Conservation (phyloP, 1,140 invertebrate species). For the Proales similis region DNA sequence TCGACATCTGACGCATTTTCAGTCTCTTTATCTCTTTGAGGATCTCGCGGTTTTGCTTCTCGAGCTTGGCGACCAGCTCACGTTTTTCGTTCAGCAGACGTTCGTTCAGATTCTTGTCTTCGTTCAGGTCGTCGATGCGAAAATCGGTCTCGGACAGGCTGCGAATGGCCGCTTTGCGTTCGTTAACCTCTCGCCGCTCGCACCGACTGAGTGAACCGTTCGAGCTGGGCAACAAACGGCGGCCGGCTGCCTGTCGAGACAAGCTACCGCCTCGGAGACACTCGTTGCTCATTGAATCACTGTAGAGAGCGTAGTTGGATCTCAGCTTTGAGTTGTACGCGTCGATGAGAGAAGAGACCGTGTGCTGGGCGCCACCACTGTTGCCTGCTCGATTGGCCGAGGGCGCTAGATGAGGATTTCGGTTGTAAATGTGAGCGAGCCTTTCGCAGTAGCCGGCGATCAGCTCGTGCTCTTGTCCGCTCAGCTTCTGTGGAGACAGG, state of each 20-base stretch:
- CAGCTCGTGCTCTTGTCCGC: no score
- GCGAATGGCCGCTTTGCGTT: slow-evolving; percentile 42
- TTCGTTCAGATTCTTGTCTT: slow-evolving; percentile 65
- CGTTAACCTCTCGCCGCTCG: no score
- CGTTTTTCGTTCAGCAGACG: slow-evolving; percentile 77
- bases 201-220: not conserved
- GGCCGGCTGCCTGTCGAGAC: no score
- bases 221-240: no score
- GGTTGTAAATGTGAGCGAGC: slow-evolving; percentile 18
- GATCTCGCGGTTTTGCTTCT: slow-evolving; percentile 89
- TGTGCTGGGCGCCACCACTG: not conserved
- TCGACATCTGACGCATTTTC: slow-evolving; percentile 59
- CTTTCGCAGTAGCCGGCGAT: slow-evolving; percentile 8
- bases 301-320: no score
- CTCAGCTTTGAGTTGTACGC: no score
- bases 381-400: not conserved
- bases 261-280: no score
- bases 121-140: slow-evolving; percentile 57
- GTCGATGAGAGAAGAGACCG: no score
- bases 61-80: slow-evolving; percentile 85
- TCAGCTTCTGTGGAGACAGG: no score
- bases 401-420: not conserved
- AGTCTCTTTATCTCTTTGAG: slow-evolving; percentile 90
- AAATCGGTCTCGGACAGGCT: slow-evolving; percentile 42
- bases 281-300: no score